Evolutionary conservation across 2,113 vertebrate genomes (phyloP).

Genomic region (Syrrhaptes paradoxus): DNA sequence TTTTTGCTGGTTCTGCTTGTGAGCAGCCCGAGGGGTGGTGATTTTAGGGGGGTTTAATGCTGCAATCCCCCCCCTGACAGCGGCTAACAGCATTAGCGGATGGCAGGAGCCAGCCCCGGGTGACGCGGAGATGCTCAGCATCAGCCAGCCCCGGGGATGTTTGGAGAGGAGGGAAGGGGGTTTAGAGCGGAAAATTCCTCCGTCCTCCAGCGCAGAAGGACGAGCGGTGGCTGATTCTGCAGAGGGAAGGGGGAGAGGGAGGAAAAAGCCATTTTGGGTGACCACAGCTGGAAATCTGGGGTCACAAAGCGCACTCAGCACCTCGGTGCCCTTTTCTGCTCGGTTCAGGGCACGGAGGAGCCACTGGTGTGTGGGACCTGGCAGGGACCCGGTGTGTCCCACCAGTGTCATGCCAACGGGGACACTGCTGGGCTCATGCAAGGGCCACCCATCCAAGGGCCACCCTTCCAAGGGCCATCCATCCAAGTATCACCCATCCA

Average conservation of each 20-base stretch:
- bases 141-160: slow-evolving; percentile 5
- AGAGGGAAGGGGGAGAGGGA: background rate
- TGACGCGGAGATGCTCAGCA: slow-evolving; percentile 1
- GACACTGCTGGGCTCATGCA: fast-evolving
- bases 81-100: slow-evolving; percentile 48
- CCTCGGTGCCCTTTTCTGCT: fast-evolving
- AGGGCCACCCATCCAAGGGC: background rate
- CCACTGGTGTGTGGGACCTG: fast-evolving
- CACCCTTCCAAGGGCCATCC: background rate
- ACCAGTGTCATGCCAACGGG: fast-evolving
- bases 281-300: fast-evolving
- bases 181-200: background rate
- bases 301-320: fast-evolving
- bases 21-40: background rate
- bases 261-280: background rate
- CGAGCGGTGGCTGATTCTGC: fast-evolving
- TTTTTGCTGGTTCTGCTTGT: background rate
- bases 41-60: background rate
- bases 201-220: background rate
- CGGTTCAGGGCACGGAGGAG: background rate
- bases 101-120: slow-evolving; percentile 2
- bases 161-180: background rate
- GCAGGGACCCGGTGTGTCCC: fast-evolving
- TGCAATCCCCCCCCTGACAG: slow-evolving; percentile 7
- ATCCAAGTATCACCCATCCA: too few species aligned